A percentile compares a stretch with the other conserved stretches of the same genome.
These are phyloP conservation scores for Phyllotreta cruciferae DNA, from an alignment of 2,888 invertebrate species.

Conservation along the genomic window DNA sequence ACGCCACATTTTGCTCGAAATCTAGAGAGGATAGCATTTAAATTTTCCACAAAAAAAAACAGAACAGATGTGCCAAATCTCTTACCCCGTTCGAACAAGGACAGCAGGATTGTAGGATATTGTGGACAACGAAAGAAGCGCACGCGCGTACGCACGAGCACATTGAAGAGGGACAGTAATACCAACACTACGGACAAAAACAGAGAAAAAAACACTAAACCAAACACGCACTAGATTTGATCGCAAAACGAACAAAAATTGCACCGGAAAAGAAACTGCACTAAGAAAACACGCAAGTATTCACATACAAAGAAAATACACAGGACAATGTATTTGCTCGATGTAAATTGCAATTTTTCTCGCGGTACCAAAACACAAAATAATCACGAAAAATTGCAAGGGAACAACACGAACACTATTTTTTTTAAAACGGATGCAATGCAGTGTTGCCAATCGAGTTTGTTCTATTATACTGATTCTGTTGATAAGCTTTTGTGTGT, in stretches of 20 bases:
- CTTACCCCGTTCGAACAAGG: constrained; percentile 47
- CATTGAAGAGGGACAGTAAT: constrained; percentile 46
- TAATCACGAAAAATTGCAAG: too few relatives aligned
- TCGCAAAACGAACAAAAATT: too few relatives aligned
- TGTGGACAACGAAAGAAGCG: constrained; percentile 51
- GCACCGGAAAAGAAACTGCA: too few relatives aligned
- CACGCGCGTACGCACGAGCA: constrained; percentile 50
- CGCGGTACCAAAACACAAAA: too few relatives aligned
- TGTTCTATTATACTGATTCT: constrained; percentile 3
- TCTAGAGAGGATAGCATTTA: not conserved
- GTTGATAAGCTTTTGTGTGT: not conserved
- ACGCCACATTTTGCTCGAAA: too few relatives aligned
- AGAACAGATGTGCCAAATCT: constrained; percentile 27
- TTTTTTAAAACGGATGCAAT: too few relatives aligned
- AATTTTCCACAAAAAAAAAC: constrained; percentile 1
- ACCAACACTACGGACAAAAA: constrained; percentile 38
- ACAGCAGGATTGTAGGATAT: constrained; percentile 48
- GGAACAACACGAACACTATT: too few relatives aligned
- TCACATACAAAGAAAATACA: too few relatives aligned
- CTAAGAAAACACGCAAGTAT: too few relatives aligned
- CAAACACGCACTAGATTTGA: too few relatives aligned
- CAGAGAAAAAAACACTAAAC: constrained; percentile 32
- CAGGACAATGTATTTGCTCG: too few relatives aligned
- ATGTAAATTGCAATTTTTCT: too few relatives aligned
- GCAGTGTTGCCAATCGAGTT: constrained; percentile 1